Conservation (phyloP, 1,140 invertebrate genomes). For the Capitella teleta region DNA sequence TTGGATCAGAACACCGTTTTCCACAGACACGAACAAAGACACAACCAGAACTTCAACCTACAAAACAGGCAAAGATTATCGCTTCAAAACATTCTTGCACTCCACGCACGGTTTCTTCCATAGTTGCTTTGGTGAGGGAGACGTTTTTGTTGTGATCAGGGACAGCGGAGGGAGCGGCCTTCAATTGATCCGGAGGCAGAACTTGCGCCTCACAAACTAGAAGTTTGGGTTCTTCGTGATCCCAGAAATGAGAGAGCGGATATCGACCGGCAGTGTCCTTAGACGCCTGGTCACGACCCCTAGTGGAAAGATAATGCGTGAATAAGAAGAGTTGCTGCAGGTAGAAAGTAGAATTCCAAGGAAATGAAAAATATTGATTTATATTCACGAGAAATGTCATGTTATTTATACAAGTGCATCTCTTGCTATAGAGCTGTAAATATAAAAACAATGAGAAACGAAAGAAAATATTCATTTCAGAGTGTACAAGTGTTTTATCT, state of each 20-base stretch:
- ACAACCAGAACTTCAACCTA: conserved; percentile 50
- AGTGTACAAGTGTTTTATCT: no score
- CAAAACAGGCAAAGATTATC: conserved; percentile 1
- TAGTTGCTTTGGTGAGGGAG: conserved; percentile 7
- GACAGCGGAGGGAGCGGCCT: background rate
- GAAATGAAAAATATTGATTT: no score
- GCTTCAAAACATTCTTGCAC: no score
- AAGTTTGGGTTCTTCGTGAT: conserved; percentile 58
- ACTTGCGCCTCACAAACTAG: conserved; percentile 57
- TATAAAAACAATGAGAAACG: no score
- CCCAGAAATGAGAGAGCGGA: conserved; percentile 56
- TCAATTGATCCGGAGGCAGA: conserved; percentile 14
- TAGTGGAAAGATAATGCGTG: no score
- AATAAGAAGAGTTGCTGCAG: no score
- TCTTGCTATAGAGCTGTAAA: no score
- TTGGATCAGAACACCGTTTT: conserved; percentile 61
- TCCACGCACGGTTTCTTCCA: conserved; percentile 1
- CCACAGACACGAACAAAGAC: conserved; percentile 57
- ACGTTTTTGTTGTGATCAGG: conserved; percentile 8
- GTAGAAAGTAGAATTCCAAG: no score
- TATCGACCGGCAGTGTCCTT: conserved; percentile 43
- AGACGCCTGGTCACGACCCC: conserved; percentile 39
- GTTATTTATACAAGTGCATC: no score
- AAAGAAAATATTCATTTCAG: no score
- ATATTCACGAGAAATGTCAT: no score